Percentiles rank a stretch among this genome's conserved stretches.
Conservation (phyloP, 2,888 invertebrate species). For the Macaria notata region DNA sequence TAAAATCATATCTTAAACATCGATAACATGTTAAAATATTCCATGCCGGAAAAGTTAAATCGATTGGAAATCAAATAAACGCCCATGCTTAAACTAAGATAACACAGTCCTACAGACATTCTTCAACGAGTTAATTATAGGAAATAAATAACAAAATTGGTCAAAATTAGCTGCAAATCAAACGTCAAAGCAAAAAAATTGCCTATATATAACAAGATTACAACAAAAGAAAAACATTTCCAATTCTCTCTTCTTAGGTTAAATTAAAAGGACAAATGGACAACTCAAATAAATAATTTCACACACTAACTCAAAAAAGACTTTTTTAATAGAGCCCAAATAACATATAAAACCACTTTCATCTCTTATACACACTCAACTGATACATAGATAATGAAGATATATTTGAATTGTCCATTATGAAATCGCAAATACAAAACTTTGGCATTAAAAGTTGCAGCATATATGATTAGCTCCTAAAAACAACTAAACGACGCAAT, state of each 20-base stretch:
- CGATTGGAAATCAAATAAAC: conserved; percentile 24
- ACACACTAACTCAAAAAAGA: too few species aligned
- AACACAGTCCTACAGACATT: conserved; percentile 28
- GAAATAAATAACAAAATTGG: conserved; percentile 34
- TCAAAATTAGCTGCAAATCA: conserved; percentile 26
- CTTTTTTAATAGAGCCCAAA: too few species aligned
- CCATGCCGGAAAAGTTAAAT: conserved; percentile 32
- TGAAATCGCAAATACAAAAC: too few species aligned
- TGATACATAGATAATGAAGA: too few species aligned
- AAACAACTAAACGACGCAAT: conserved; percentile 1
- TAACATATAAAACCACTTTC: too few species aligned
- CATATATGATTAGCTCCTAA: too few species aligned
- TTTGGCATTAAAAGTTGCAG: too few species aligned
- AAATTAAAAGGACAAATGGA: too few species aligned
- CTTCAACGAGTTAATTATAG: conserved; percentile 30
- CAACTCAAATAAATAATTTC: too few species aligned
- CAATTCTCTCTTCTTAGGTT: too few species aligned
- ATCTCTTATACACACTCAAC: too few species aligned
- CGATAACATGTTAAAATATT: conserved; percentile 38
- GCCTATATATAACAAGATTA: conserved; percentile 43
- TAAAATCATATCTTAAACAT: conserved; percentile 37
- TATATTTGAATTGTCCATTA: too few species aligned
- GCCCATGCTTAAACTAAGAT: conserved; percentile 32
- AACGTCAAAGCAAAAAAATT: conserved; percentile 37
- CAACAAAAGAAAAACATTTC: not conserved